Conservation (phyloP, 2,888 invertebrate species). For the Perizoma affinitatum region DNA sequence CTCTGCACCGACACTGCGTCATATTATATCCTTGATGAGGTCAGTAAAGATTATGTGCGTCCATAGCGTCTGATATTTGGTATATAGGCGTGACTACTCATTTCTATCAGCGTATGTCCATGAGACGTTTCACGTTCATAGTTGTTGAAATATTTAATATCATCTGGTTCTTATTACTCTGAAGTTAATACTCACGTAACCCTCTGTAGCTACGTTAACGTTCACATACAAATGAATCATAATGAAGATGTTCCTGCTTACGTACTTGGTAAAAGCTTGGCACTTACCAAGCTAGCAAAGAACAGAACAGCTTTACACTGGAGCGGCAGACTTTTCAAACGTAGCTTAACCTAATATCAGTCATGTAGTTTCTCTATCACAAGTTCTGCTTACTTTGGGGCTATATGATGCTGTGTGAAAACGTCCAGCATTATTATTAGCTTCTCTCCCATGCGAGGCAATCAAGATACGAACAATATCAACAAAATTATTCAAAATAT, state of each 20-base stretch:
- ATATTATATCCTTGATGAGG: too few species aligned
- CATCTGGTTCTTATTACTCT: conserved; percentile 12
- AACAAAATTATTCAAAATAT: conserved; percentile 32
- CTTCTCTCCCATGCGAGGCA: neutral
- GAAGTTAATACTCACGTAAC: conserved; percentile 11
- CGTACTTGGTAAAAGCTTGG: too few species aligned
- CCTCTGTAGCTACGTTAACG: conserved; percentile 10
- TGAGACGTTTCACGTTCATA: neutral
- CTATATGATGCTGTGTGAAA: too few species aligned
- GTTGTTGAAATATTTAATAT: neutral
- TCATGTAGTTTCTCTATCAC: too few species aligned
- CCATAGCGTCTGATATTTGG: too few species aligned
- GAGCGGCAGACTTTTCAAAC: too few species aligned
- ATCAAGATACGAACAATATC: conserved; percentile 20
- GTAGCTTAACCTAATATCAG: too few species aligned
- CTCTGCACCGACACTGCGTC: too few species aligned
- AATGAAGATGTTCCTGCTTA: conserved; percentile 16
- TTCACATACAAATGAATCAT: conserved; percentile 13
- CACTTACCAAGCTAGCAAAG: conserved; percentile 6
- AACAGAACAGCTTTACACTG: neutral
- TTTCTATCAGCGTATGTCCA: neutral
- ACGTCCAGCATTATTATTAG: too few species aligned
- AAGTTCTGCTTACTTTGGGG: too few species aligned
- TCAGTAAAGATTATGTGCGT: too few species aligned
- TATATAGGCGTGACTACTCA: too few species aligned